Percentiles rank a stretch among this genome's conserved stretches.
Conservation (phyloP, 2,797 vertebrate species). For the Sciurus carolinensis region DNA sequence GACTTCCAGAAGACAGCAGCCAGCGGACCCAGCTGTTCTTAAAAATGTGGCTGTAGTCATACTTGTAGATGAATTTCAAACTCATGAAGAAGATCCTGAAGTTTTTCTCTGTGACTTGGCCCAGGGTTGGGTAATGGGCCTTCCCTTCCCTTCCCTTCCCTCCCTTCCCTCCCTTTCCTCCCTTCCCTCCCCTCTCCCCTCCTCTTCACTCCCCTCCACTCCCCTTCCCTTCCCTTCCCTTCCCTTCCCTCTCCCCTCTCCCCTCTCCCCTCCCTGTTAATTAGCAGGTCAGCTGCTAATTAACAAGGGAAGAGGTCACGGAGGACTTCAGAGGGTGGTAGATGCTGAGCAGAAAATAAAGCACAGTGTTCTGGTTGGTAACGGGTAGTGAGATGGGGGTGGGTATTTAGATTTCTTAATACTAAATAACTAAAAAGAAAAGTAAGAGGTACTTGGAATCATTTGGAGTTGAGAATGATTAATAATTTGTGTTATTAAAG, state of each 20-base stretch:
- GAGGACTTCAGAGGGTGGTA: not conserved
- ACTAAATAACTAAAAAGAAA: not conserved
- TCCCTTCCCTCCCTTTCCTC: not conserved
- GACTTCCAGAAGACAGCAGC: not conserved
- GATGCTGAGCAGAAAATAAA: not conserved
- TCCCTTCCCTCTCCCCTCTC: not conserved
- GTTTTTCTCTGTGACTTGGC: not conserved
- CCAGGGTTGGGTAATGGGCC: not conserved
- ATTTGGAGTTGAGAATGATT: not conserved
- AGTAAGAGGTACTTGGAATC: not conserved
- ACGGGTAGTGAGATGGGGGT: not conserved
- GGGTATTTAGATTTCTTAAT: not conserved
- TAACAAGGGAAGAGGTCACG: not conserved
- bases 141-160: too few relatives aligned
- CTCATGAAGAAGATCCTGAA: not conserved
- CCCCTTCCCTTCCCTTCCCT: too few relatives aligned
- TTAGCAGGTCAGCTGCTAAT: not conserved
- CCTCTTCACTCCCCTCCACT: too few relatives aligned
- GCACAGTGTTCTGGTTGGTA: not conserved
- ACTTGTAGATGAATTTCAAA: not conserved
- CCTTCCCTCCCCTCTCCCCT: not conserved
- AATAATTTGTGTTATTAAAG: not conserved
- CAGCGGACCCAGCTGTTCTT: not conserved
- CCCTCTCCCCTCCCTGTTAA: not conserved
- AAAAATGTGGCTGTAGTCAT: not conserved